Conservation (phyloP, 92 coral and sea anemone species). For the Epizoanthus ramosus region DNA sequence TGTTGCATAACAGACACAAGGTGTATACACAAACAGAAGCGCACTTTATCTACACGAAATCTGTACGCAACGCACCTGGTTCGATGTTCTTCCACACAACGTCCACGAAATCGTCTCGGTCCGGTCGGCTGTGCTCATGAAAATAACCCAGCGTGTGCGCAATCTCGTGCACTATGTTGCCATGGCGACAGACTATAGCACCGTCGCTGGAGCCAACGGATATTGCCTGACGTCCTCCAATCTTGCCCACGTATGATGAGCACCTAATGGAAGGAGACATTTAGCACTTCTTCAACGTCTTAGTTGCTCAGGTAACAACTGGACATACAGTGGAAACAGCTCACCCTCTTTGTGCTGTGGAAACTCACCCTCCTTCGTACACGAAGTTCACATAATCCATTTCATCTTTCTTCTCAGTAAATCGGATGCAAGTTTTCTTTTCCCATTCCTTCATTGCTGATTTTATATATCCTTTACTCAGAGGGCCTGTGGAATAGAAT, state of each 20-base stretch:
- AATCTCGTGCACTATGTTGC: slow-evolving; percentile 96
- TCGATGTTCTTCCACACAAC: slow-evolving; percentile 69
- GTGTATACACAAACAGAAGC: no score
- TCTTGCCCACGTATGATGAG: slow-evolving; percentile 91
- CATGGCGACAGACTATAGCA: slow-evolving; percentile 67
- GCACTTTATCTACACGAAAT: neutral
- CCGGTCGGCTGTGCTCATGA: slow-evolving; percentile 98
- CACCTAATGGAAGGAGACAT: slow-evolving; percentile 56
- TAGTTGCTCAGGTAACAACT: neutral
- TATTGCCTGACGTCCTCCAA: slow-evolving; percentile 87
- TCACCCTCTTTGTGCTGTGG: neutral
- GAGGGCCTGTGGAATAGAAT: slow-evolving; percentile 50
- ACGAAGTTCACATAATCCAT: slow-evolving; percentile 79
- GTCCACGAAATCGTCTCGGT: slow-evolving; percentile 75
- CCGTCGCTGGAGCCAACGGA: slow-evolving; percentile 74
- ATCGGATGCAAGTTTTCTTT: slow-evolving; percentile 66
- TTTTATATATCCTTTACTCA: slow-evolving; percentile 50
- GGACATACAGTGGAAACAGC: neutral
- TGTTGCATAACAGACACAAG: no score
- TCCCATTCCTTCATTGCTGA: slow-evolving; percentile 89
- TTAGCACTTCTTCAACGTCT: neutral
- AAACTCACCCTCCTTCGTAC: slow-evolving; percentile 91
- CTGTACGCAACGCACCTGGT: slow-evolving; percentile 62
- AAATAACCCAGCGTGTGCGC: slow-evolving; percentile 91
- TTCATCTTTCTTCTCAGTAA: slow-evolving; percentile 62